Conservation (phyloP, 2,113 vertebrate genomes). For the Diglossa brunneiventris region DNA sequence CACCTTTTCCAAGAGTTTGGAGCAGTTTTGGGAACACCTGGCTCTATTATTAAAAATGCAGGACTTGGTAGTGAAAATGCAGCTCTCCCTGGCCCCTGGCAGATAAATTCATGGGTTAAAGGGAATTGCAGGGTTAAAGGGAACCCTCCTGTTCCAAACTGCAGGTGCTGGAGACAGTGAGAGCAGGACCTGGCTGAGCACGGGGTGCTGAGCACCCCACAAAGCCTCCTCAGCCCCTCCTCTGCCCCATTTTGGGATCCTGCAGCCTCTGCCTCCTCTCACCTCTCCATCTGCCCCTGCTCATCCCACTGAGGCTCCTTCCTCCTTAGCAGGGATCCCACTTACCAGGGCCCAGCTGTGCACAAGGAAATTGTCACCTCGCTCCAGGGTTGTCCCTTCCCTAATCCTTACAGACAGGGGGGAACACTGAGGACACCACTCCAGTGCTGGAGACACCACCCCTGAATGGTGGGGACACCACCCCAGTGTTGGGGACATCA, state of each 20-base stretch:
- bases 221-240: not conserved
- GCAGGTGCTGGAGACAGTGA: rapidly evolving
- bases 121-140: not conserved
- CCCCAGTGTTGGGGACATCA: not conserved
- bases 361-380: not conserved
- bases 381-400: not conserved
- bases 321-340: not conserved
- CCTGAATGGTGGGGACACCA: not conserved
- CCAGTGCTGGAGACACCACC: too few relatives aligned
- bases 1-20: not conserved
- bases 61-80: not conserved
- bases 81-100: not conserved
- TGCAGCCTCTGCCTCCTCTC: not conserved
- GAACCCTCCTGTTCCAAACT: not conserved
- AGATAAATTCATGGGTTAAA: not conserved
- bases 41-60: not conserved
- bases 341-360: too few relatives aligned
- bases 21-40: not conserved
- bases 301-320: not conserved
- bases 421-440: not conserved
- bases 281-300: not conserved
- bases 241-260: not conserved
- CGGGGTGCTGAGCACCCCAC: not conserved
- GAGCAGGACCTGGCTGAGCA: not conserved
- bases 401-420: too few relatives aligned